Evolutionary conservation across 2,113 vertebrate genomes (phyloP).

Genomic region (Halichoeres trimaculatus): DNA sequence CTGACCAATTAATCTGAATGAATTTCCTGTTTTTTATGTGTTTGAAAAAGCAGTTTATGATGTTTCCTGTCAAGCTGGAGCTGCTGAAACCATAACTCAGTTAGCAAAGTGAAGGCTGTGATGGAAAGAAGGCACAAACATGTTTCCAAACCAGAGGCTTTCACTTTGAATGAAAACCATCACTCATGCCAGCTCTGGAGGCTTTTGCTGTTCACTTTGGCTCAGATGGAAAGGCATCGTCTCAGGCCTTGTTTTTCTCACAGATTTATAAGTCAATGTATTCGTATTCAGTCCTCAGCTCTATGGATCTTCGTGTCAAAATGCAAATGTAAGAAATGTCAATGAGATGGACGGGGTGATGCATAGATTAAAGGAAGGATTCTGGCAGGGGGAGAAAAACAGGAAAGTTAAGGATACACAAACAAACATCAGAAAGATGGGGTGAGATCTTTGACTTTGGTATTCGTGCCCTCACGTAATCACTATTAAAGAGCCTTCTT

Average conservation of each 20-base stretch:
- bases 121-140: slow-evolving; percentile 61
- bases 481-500: slow-evolving; percentile 16
- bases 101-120: slow-evolving; percentile 13
- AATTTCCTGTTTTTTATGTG: neutral
- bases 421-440: slow-evolving; percentile 52
- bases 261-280: slow-evolving; percentile 12
- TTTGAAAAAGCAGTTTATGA: slow-evolving; percentile 19
- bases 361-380: slow-evolving; percentile 44
- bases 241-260: slow-evolving; percentile 9
- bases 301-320: slow-evolving; percentile 28
- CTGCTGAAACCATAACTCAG: slow-evolving; percentile 33
- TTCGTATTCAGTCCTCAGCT: slow-evolving; percentile 39
- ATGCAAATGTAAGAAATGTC: slow-evolving; percentile 37
- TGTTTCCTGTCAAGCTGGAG: slow-evolving; percentile 23
- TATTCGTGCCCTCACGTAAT: slow-evolving; percentile 18
- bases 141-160: slow-evolving; percentile 52
- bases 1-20: neutral
- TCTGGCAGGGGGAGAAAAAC: slow-evolving; percentile 33
- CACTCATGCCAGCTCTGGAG: slow-evolving; percentile 11
- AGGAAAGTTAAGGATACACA: slow-evolving; percentile 25
- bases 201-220: slow-evolving; percentile 6
- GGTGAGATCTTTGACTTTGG: slow-evolving; percentile 31
- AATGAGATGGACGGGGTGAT: slow-evolving; percentile 32
- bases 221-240: slow-evolving; percentile 1
- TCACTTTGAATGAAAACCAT: slow-evolving; percentile 46